A percentile compares a stretch with the other conserved stretches of the same genome.
These are phyloP conservation scores for Coryphaenoides rupestris DNA, from an alignment of 2,113 vertebrate species.

Conservation along the genomic window DNA sequence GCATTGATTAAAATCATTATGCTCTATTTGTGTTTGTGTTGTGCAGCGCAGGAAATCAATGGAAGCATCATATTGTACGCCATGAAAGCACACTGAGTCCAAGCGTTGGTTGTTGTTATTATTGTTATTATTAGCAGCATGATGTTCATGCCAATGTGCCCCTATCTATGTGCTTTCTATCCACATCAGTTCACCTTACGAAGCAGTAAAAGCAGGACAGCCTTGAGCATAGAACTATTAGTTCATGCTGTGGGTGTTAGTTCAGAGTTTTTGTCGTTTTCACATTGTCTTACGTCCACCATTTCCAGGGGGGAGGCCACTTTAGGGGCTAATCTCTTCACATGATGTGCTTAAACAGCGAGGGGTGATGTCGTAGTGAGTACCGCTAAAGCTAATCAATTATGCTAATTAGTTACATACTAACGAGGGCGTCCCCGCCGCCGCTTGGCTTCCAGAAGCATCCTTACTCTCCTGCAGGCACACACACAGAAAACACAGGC, in stretches of 20 bases:
- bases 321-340: slow-evolving; percentile 19
- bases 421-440: slow-evolving; percentile 72
- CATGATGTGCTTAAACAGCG: slow-evolving; percentile 31
- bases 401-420: slow-evolving; percentile 61
- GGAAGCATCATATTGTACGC: not conserved
- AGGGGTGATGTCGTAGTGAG: slow-evolving; percentile 46
- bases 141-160: slow-evolving; percentile 3
- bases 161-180: slow-evolving; percentile 15
- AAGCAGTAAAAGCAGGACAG: slow-evolving; percentile 30
- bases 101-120: not conserved
- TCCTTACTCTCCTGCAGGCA: slow-evolving; percentile 78
- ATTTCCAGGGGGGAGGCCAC: slow-evolving; percentile 11
- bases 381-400: slow-evolving; percentile 39
- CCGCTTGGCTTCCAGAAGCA: slow-evolving; percentile 67
- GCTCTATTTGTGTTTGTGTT: slow-evolving; percentile 49
- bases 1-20: slow-evolving; percentile 52
- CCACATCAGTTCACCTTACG: slow-evolving; percentile 52
- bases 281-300: slow-evolving; percentile 25
- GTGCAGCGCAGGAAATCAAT: slow-evolving; percentile 26
- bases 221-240: slow-evolving; percentile 35
- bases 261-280: slow-evolving; percentile 8
- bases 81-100: not conserved
- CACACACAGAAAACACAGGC: slow-evolving; percentile 70
- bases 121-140: slow-evolving; percentile 6
- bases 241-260: slow-evolving; percentile 52